Base-by-base conservation (phyloP, 2,888 invertebrate genomes). In the Dryobotodes eremita region DNA sequence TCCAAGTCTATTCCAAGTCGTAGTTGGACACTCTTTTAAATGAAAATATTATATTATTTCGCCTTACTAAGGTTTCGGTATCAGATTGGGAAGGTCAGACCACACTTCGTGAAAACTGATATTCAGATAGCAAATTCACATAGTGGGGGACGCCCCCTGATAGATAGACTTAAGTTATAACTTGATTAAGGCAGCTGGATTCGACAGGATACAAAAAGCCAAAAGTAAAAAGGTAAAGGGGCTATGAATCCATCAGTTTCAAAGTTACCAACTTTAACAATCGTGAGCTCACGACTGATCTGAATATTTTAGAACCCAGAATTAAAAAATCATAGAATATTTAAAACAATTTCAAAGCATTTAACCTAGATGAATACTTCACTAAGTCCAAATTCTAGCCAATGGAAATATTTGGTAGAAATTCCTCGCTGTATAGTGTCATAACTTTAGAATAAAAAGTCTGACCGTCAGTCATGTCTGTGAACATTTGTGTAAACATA, bases 401-500 rank as follows among this genome's bases (percentile, higher is more conserved):
- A 69, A 48, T 48, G 15, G 71, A 83, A 72, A 71, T 36, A 68
- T 86, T 70, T 59, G 46, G 31, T 73, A 48, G 46, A 70, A 74
- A 86, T 86, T 80, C 82, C 70, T 76, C 70, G 55, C 42, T 68
- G 59, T 78, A 68, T 73, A 68, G 50, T 83, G 78, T 83, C 78
- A 86, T 77, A 83, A 77, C 31, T 70, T 55, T 64, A 71, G 74
- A 71, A 83, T 76, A 76, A 75, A 80, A 80, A 57, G 64, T 36
- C 55, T 31, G 75, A 59, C 72, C 69, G 77, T 50, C 79, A 66
- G 64, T 85, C 75, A 70, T 42, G 42, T 42, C 42, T 6, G 42
- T 42, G 7, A 42, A 42, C 88, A 86, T 78, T 78, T 86, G 80
- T 80, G 77, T 86, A 88, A 88, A 86, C 80, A 85, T 11, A 23